A percentile compares a stretch with the other conserved stretches of the same genome.
Conservation (phyloP, 2,113 vertebrate genomes). For the Varanus komodoensis region DNA sequence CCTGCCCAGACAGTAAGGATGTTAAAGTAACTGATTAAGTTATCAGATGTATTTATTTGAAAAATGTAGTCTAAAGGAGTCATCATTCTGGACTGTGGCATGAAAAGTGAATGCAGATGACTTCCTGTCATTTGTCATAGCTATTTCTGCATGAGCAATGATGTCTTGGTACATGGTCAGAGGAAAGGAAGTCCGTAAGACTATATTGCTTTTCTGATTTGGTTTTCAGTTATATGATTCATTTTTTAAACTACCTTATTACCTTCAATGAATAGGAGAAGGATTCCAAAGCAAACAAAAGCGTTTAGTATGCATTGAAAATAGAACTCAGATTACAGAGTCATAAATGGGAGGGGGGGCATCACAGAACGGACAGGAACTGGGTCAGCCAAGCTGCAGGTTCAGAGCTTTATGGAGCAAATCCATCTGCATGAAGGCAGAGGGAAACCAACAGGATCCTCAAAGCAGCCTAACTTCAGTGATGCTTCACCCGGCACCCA, state of each 20-base stretch:
- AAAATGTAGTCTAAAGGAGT: constrained; percentile 36
- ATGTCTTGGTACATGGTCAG: background rate
- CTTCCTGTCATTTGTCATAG: constrained; percentile 51
- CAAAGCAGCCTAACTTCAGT: no score
- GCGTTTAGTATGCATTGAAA: background rate
- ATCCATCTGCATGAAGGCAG: no score
- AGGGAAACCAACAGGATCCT: no score
- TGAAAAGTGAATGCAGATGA: constrained; percentile 8
- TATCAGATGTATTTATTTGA: constrained; percentile 44
- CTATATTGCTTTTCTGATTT: background rate
- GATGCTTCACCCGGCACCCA: no score
- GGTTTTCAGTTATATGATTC: background rate
- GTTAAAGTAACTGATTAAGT: constrained; percentile 38
- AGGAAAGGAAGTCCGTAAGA: background rate
- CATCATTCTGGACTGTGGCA: constrained; percentile 45
- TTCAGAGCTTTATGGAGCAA: no score
- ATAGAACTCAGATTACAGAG: background rate
- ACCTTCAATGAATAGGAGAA: background rate
- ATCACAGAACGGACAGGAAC: no score
- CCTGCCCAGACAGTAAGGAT: constrained; percentile 32
- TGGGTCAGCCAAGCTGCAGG: no score
- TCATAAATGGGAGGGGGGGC: no score
- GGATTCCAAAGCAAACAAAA: background rate
- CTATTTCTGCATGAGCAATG: background rate
- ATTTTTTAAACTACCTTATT: background rate